Evolutionary conservation across 2,797 vertebrate genomes (phyloP).

Genomic region (Sus cebifrons): DNA sequence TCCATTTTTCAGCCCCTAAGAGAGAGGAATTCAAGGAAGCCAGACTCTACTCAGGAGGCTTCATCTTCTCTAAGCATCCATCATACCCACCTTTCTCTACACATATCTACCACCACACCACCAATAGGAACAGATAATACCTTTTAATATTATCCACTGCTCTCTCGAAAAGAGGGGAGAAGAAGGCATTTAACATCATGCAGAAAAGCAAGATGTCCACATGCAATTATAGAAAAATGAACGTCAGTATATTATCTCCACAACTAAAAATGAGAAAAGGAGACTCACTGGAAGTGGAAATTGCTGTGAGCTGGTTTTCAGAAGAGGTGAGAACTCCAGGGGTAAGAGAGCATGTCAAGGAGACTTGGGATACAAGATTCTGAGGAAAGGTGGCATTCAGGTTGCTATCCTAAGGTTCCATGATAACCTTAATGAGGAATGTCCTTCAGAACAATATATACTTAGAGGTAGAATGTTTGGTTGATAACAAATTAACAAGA

Average conservation of each 20-base stretch:
- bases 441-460: not conserved
- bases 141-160: not conserved
- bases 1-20: not conserved
- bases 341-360: not conserved
- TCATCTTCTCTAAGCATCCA: not conserved
- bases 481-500: not conserved
- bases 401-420: not conserved
- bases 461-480: not conserved
- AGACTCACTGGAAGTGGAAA: not conserved
- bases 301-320: not conserved
- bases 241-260: not conserved
- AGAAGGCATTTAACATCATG: not conserved
- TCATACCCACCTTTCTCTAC: not conserved
- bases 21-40: not conserved
- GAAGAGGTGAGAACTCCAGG: not conserved
- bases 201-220: not conserved
- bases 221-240: not conserved
- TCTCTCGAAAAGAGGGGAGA: not conserved
- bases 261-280: not conserved
- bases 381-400: not conserved
- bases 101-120: not conserved
- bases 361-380: not conserved
- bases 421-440: not conserved
- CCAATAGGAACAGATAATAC: not conserved
- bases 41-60: not conserved